Evolutionary conservation across 2,797 vertebrate species (phyloP).

Genomic region (Semotilus atromaculatus): DNA sequence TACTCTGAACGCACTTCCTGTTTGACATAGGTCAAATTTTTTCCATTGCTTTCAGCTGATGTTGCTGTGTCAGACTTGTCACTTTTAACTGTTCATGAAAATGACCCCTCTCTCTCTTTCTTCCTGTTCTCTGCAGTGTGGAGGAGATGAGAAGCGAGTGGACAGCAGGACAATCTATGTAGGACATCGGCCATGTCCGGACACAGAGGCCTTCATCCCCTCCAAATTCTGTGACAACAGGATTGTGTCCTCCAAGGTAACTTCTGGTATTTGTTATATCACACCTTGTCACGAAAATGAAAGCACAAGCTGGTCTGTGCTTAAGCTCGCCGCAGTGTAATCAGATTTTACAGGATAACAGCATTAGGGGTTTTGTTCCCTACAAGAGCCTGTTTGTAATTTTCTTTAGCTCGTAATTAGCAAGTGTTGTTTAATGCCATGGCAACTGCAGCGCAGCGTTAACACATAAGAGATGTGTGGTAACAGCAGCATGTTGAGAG

Average conservation of each 20-base stretch:
- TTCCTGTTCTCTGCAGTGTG: constrained; percentile 65
- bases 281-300: constrained; percentile 5
- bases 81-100: background rate
- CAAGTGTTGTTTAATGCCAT: constrained; percentile 53
- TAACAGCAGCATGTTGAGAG: constrained; percentile 33
- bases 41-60: background rate
- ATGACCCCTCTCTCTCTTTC: background rate
- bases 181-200: constrained; percentile 79
- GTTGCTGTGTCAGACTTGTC: constrained; percentile 8
- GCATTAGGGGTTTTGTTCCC: constrained; percentile 33
- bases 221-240: constrained; percentile 96
- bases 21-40: background rate
- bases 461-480: constrained; percentile 12
- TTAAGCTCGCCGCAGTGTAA: constrained; percentile 19
- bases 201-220: constrained; percentile 84
- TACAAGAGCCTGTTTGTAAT: constrained; percentile 33
- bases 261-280: constrained; percentile 47
- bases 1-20: background rate
- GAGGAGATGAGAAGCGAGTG: constrained; percentile 86
- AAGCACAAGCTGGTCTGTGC: background rate
- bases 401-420: constrained; percentile 36
- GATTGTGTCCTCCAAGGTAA: constrained; percentile 98
- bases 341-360: constrained; percentile 32
- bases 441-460: constrained; percentile 28
- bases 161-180: constrained; percentile 91